These are phyloP conservation scores for Butorides virescens DNA, from an alignment of 2,113 vertebrate species.

Conservation along the genomic window DNA sequence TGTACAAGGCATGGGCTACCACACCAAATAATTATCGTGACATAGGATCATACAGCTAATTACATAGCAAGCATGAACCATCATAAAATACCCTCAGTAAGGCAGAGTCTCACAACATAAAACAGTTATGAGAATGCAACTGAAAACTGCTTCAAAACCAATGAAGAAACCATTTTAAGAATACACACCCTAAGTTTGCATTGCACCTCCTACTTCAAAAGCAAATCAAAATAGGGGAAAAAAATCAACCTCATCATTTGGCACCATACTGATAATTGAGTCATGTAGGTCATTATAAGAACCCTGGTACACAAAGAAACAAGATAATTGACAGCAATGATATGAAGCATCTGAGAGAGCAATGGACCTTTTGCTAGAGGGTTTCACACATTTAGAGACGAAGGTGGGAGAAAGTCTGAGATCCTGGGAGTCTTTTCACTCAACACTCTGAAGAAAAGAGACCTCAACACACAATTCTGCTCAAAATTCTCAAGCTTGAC, in stretches of 20 bases:
- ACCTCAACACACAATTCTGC: not conserved
- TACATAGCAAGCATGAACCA: not conserved
- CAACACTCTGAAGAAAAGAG: not conserved
- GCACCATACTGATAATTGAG: not conserved
- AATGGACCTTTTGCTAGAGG: not conserved
- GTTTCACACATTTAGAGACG: not conserved
- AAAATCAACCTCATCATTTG: not conserved
- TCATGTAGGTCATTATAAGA: not conserved
- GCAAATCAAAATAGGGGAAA: not conserved
- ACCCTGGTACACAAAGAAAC: not conserved
- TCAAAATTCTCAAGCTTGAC: not conserved
- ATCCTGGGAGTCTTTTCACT: not conserved
- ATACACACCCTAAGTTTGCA: not conserved
- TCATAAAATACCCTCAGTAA: not conserved
- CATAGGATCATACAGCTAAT: not conserved
- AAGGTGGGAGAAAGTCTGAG: not conserved
- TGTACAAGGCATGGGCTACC: not conserved
- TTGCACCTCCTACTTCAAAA: not conserved
- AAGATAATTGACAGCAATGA: not conserved
- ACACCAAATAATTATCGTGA: not conserved
- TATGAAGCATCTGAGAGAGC: not conserved
- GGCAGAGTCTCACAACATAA: not conserved
- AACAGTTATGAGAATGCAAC: not conserved
- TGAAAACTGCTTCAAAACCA: not conserved
- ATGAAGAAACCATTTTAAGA: not conserved